Percentiles rank a stretch among this genome's conserved stretches.
Conservation (phyloP, 2,888 invertebrate genomes). For the Zaprionus lineosus region DNA sequence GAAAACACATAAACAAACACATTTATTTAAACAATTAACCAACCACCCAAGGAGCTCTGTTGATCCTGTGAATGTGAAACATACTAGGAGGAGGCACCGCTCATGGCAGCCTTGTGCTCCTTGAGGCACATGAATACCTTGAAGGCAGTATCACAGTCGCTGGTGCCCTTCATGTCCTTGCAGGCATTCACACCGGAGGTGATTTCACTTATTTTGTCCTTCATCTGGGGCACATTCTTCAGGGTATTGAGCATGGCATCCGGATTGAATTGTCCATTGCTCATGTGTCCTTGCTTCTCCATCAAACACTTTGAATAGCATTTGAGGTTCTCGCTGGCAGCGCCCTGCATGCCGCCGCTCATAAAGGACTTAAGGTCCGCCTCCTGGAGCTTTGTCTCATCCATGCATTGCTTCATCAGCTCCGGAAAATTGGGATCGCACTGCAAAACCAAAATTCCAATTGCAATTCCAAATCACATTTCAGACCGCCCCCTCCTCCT, state of each 20-base stretch:
- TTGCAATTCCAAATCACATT: too few relatives aligned
- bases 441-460: slow-evolving; percentile 19
- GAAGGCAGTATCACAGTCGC: slow-evolving; percentile 78
- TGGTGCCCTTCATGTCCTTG: slow-evolving; percentile 68
- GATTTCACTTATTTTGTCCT: slow-evolving; percentile 60
- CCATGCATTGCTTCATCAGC: slow-evolving; percentile 66
- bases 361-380: slow-evolving; percentile 59
- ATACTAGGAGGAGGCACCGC: slow-evolving; percentile 18
- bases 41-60: too few relatives aligned
- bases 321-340: slow-evolving; percentile 66
- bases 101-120: slow-evolving; percentile 52
- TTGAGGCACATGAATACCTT: slow-evolving; percentile 73
- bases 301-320: slow-evolving; percentile 76
- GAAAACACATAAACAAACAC: slow-evolving; percentile 13
- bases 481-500: too few relatives aligned
- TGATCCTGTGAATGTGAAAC: not conserved
- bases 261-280: slow-evolving; percentile 67
- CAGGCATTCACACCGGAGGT: slow-evolving; percentile 64
- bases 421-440: slow-evolving; percentile 52
- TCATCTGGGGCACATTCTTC: slow-evolving; percentile 51
- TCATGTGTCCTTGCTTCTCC: slow-evolving; percentile 74
- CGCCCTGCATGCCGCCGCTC: slow-evolving; percentile 48
- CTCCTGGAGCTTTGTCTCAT: slow-evolving; percentile 53
- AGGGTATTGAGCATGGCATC: slow-evolving; percentile 47
- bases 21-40: slow-evolving; percentile 43